Conservation (phyloP, 2,113 vertebrate genomes). For the Ailuropoda melanoleuca region DNA sequence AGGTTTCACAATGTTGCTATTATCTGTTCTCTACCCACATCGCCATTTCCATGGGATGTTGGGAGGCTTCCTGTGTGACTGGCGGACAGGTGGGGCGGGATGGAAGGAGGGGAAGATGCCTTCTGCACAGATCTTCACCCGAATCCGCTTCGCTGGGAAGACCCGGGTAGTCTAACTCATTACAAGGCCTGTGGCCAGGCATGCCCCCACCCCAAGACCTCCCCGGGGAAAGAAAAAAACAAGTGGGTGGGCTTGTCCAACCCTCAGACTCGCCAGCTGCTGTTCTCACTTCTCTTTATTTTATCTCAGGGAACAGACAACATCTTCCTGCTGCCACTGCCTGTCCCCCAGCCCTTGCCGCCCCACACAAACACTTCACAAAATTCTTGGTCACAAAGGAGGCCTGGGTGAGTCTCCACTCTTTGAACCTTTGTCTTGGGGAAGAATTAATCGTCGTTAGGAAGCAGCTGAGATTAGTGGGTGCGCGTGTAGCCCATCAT, state of each 20-base stretch:
- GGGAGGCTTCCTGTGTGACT: background rate
- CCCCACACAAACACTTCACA: background rate
- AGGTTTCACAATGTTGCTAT: background rate
- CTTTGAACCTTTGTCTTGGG: background rate
- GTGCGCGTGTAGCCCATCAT: fast-evolving
- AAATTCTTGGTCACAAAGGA: background rate
- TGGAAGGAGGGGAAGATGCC: fast-evolving
- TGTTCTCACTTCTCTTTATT: background rate
- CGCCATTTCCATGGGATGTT: background rate
- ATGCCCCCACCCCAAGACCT: fast-evolving
- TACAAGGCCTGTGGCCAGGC: fast-evolving
- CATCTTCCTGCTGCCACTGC: background rate
- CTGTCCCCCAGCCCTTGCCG: background rate
- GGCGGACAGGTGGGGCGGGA: background rate
- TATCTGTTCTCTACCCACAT: background rate
- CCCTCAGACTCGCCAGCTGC: too few relatives aligned
- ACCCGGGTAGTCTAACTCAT: background rate
- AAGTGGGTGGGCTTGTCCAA: fast-evolving
- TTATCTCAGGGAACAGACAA: background rate
- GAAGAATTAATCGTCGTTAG: background rate
- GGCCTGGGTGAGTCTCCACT: background rate
- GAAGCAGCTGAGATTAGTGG: background rate
- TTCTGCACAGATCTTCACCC: background rate
- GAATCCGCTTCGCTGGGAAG: background rate
- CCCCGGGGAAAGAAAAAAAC: background rate